A percentile compares a stretch with the other conserved stretches of the same genome.
These are phyloP conservation scores for Porphyrio hochstetteri DNA, from an alignment of 2,113 vertebrate species.

Conservation along the genomic window DNA sequence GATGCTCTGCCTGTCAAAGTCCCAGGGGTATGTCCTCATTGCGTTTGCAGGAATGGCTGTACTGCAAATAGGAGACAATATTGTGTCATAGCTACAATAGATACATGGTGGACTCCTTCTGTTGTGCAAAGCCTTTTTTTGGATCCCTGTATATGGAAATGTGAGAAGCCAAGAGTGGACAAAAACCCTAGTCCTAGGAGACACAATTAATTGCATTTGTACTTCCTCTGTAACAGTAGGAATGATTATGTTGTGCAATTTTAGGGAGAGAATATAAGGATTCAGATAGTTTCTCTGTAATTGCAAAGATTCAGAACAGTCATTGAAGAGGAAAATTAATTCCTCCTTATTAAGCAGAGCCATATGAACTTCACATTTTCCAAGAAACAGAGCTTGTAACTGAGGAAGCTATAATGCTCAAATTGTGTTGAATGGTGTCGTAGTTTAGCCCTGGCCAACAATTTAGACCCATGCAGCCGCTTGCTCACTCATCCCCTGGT, in stretches of 20 bases:
- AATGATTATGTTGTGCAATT: not conserved
- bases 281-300: not conserved
- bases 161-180: not conserved
- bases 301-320: not conserved
- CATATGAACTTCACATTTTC: slow-evolving; percentile 15
- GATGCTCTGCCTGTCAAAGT: accelerated
- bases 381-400: slow-evolving; percentile 11
- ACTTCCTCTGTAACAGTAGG: not conserved
- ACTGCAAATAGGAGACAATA: not conserved
- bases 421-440: not conserved
- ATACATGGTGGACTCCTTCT: not conserved
- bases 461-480: no score
- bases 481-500: no score
- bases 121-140: not conserved
- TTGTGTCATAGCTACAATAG: not conserved
- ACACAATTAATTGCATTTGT: not conserved
- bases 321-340: slow-evolving; percentile 21
- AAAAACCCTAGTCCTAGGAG: not conserved
- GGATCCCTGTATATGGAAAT: not conserved
- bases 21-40: not conserved
- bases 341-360: not conserved
- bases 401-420: not conserved
- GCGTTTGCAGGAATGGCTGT: not conserved
- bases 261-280: not conserved
- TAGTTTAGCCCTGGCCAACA: no score